Evolutionary conservation across 2,113 vertebrate species (phyloP), one percentile per base, ranked within the genome.

Genomic region (Megaceryle maxima): DNA sequence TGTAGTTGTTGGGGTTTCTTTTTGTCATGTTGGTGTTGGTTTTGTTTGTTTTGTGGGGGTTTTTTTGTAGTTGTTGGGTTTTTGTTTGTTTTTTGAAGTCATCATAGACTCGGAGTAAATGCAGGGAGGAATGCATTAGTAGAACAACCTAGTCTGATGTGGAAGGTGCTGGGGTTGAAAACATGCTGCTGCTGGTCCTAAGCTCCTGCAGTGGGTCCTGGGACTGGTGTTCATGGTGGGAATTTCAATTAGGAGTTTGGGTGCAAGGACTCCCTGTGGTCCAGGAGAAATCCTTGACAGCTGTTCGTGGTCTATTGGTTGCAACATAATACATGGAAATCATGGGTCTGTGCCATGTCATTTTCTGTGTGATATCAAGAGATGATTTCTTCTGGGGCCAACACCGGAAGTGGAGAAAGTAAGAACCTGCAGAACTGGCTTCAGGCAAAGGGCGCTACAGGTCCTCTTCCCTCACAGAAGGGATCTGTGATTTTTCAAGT

Each of bases 271-370:
- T 33, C 22, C 18, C 16, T 60, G 75, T 37, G n/a, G 26, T 35
- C 31, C 33, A 5, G 35, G 35, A 76, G 63, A 81, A 72, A 50
- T n/a, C 35, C 21, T 50, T 50, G 39, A n/a, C 3, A 18, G 31
- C 39, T 66, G 22, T 37, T 22, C 29, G 56, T 11, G 33, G 41
- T 37, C 66, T 83, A 46, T 39, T 0, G 1, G 28, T 13, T 80
- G 63, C n/a, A 53, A 70, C 31, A 17, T 46, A 60, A 48, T 43
- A 25, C 0, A 2, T 67, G 56, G 56, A 64, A 80, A 75, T 39
- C 1, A 1, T 0, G 4, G 12, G 74, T 43, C 17, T 51, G 26
- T 0, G 2, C 20, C 0, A 0, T 70, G 48, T 13, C 2, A 4
- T 55, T 53, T 75, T 72, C 55, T 41, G 26, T 11, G 50, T 31